Evolutionary conservation across 2,113 vertebrate species (phyloP).

Genomic region (Oreotrochilus melanogaster): DNA sequence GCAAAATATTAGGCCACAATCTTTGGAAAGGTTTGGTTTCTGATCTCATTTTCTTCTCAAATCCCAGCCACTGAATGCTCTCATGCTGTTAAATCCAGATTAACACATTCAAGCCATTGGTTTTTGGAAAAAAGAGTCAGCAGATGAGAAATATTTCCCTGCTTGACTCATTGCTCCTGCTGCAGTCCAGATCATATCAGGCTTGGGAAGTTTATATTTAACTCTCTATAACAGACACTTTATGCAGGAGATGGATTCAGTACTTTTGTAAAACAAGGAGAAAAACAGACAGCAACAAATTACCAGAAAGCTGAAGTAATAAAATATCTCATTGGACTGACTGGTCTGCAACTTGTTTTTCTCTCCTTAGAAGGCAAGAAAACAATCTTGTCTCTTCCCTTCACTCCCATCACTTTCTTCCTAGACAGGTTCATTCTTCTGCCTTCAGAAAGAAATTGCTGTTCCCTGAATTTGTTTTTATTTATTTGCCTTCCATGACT

Average conservation of each 20-base stretch:
- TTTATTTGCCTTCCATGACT: not conserved
- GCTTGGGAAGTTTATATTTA: constrained; percentile 1
- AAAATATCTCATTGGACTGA: not conserved
- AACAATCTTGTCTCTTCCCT: not conserved
- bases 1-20: not conserved
- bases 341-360: not conserved
- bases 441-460: constrained; percentile 7
- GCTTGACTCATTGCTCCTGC: not conserved
- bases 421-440: not conserved
- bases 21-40: not conserved
- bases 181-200: not conserved
- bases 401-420: not conserved
- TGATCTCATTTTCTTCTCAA: not conserved
- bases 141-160: not conserved
- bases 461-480: constrained; percentile 21
- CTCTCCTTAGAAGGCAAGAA: not conserved
- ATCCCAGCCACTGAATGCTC: not conserved
- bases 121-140: constrained; percentile 4
- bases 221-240: not conserved
- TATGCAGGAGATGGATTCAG: not conserved
- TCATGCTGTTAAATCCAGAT: not conserved
- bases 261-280: constrained; percentile 1
- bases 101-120: rapidly evolving
- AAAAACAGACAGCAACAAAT: constrained; percentile 26
- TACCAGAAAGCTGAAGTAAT: not conserved